Percentiles rank a stretch among this genome's conserved stretches.
These are phyloP conservation scores for Palythoa caribaeorum DNA, from an alignment of 92 coral and sea anemone genomes.

Conservation along the genomic window DNA sequence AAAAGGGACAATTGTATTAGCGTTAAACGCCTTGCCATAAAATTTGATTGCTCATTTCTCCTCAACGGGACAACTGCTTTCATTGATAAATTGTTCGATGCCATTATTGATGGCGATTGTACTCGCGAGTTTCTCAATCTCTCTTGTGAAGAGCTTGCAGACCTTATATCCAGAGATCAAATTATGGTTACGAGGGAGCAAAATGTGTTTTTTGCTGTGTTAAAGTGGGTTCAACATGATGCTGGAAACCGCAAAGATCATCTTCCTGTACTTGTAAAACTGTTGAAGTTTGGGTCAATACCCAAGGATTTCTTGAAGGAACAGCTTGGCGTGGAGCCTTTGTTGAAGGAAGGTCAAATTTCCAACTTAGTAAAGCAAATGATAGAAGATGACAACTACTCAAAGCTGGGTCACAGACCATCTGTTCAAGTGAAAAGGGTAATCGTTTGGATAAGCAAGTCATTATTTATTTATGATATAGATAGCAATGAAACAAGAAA, in stretches of 20 bases:
- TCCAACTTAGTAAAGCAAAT: slow-evolving; percentile 15
- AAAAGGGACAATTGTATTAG: slow-evolving; percentile 74
- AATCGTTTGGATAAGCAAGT: slow-evolving; percentile 63
- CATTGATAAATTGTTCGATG: slow-evolving; percentile 66
- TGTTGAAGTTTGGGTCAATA: slow-evolving; percentile 51
- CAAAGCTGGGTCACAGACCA: slow-evolving; percentile 39
- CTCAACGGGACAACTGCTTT: slow-evolving; percentile 59
- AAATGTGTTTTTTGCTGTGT: slow-evolving; percentile 72
- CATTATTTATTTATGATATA: slow-evolving; percentile 21
- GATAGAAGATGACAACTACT: slow-evolving; percentile 4
- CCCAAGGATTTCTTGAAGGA: slow-evolving; percentile 58
- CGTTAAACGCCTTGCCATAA: slow-evolving; percentile 65
- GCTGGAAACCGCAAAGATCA: slow-evolving; percentile 33
- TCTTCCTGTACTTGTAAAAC: slow-evolving; percentile 60
- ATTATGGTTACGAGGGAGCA: slow-evolving; percentile 70
- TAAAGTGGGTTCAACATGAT: slow-evolving; percentile 78
- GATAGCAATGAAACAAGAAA: slow-evolving; percentile 8
- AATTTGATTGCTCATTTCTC: slow-evolving; percentile 68
- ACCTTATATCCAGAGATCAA: slow-evolving; percentile 61
- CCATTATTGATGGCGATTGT: slow-evolving; percentile 36
- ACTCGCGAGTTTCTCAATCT: slow-evolving; percentile 74
- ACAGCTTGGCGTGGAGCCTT: slow-evolving; percentile 54
- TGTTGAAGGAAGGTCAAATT: slow-evolving; percentile 35
- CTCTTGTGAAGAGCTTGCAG: slow-evolving; percentile 49
- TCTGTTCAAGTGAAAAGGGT: slow-evolving; percentile 70